Percentiles rank a stretch among this genome's conserved stretches.
These are phyloP conservation scores for Proales similis DNA, from an alignment of 1,140 invertebrate species.

Conservation along the genomic window DNA sequence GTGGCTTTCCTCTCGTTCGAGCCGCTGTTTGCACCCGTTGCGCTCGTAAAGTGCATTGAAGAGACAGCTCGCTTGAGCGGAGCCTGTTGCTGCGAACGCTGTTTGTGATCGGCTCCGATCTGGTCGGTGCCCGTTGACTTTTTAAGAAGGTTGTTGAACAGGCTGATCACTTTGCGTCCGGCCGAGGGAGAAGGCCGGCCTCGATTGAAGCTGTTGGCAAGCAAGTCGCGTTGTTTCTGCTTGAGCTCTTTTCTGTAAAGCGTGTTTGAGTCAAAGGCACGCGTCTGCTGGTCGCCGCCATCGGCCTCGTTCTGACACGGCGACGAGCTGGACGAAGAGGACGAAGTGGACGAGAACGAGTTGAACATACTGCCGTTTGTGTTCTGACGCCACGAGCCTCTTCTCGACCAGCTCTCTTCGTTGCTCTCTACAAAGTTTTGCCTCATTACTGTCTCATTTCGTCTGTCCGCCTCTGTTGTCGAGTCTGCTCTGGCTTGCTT, in stretches of 20 bases:
- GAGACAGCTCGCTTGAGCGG: conserved; percentile 30
- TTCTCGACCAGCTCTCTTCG: too few relatives aligned
- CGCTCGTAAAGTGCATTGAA: conserved; percentile 15
- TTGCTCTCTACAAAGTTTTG: too few relatives aligned
- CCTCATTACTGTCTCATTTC: too few relatives aligned
- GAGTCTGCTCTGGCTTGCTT: too few relatives aligned
- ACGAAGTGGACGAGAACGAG: conserved; percentile 4
- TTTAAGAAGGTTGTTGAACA: conserved; percentile 27
- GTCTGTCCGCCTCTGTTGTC: too few relatives aligned
- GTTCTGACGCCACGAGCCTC: too few relatives aligned
- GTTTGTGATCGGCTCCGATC: neutral
- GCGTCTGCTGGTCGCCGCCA: too few relatives aligned
- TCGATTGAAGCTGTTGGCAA: neutral
- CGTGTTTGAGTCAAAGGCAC: conserved; percentile 30
- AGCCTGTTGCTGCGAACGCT: conserved; percentile 7
- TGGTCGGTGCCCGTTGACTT: neutral
- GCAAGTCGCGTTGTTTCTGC: conserved; percentile 28
- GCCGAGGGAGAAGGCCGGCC: neutral
- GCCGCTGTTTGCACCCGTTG: neutral
- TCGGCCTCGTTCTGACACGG: conserved; percentile 22
- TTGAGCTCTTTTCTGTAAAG: conserved; percentile 33
- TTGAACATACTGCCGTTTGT: too few relatives aligned
- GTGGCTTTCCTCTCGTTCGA: neutral
- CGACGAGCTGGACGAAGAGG: conserved; percentile 14
- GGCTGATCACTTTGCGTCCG: conserved; percentile 23